Base-by-base conservation (phyloP, 2,888 invertebrate species). In the Pyralis farinalis region DNA sequence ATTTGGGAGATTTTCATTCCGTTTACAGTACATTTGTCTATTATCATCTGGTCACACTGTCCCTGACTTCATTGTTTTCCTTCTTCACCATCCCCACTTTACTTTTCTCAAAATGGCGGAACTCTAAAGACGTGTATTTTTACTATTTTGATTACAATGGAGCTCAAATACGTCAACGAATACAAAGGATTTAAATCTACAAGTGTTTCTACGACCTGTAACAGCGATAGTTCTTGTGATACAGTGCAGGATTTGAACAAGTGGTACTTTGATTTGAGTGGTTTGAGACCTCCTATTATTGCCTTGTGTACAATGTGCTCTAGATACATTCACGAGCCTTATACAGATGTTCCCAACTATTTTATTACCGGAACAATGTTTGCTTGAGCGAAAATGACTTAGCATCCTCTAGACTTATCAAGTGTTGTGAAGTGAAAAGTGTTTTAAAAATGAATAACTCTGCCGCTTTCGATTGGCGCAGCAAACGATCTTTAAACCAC, bases 51-150 rank as follows among this genome's bases (percentile, higher is more conserved):
- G n/a, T n/a, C n/a, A n/a, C n/a, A n/a, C n/a, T n/a, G n/a, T n/a
- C n/a, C n/a, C n/a, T n/a, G n/a, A n/a, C n/a, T n/a, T n/a, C n/a
- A n/a, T n/a, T n/a, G n/a, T n/a, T 16, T 46, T 29, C 40, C 8
- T 22, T 45, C 25, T 25, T 7, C 8, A n/a, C n/a, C n/a, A 25
- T 7, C 25, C 2, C 16, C 16, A 16, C 21, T 25, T 4, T 51
- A 61, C 57, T 70, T 74, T 72, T 63, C 56, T 66, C 87, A 87
- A 88, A 85, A 88, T 88, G 87, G 87, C 87, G 74, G 87, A 83
- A 82, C 68, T 80, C 64, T 88, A 81, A 81, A 79, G 81, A 86
- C 84, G 86, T 85, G 74, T 79, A 63, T 68, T 71, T 60, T 62
- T 63, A 59, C 49, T 64, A 68, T 69, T 71, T 63, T 73, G 58